A percentile compares a stretch with the other conserved stretches of the same genome.
Conservation (phyloP, 2,888 invertebrate species). For the Hirtodrosophila duncani region DNA sequence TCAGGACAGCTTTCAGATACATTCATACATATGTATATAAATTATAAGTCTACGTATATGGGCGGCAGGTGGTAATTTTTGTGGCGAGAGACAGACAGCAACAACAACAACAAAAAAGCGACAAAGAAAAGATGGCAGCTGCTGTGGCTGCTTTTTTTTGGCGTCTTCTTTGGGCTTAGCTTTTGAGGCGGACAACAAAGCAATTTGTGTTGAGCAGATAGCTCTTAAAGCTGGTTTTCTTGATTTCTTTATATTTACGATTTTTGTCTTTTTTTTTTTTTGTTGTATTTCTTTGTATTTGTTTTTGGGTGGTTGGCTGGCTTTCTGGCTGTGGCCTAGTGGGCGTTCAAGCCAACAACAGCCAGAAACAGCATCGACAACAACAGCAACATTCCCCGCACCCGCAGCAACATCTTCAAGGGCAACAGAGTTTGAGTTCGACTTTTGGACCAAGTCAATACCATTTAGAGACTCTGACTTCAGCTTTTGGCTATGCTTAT, state of each 20-base stretch:
- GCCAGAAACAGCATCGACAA: conserved; percentile 9
- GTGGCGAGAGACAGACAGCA: conserved; percentile 48
- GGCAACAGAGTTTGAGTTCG: conserved; percentile 41
- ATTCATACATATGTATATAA: no score
- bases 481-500: conserved; percentile 67
- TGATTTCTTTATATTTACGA: no score
- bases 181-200: conserved; percentile 41
- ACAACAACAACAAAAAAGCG: conserved; percentile 25
- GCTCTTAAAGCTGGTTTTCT: conserved; percentile 52
- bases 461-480: conserved; percentile 36
- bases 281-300: conserved; percentile 19
- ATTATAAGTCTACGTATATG: conserved; percentile 50
- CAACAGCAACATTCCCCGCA: conserved; percentile 28
- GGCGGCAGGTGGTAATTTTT: conserved; percentile 75
- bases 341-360: conserved; percentile 43
- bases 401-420: conserved; percentile 47
- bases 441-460: conserved; percentile 36
- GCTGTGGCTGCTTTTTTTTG: conserved; percentile 23
- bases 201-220: conserved; percentile 37
- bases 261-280: conserved; percentile 3
- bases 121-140: conserved; percentile 55
- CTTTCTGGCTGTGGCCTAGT: conserved; percentile 46
- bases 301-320: conserved; percentile 53
- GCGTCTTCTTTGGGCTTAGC: conserved; percentile 34
- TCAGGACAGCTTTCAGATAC: no score